These are phyloP conservation scores for Trogon melanurus DNA, from an alignment of 2,113 vertebrate genomes.

Conservation along the genomic window DNA sequence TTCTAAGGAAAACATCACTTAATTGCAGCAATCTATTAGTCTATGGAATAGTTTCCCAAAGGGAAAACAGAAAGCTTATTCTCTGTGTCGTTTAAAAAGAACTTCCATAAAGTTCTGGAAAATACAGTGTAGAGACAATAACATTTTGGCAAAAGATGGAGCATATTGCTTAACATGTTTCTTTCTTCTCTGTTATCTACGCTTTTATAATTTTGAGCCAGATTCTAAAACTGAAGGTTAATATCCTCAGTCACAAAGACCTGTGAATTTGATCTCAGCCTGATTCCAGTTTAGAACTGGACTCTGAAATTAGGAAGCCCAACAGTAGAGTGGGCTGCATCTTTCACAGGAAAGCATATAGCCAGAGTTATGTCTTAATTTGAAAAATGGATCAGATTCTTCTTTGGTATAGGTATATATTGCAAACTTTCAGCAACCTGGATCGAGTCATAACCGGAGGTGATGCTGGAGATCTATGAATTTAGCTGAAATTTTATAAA, in stretches of 20 bases:
- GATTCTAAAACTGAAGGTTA: not conserved
- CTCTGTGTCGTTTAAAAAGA: constrained; percentile 15
- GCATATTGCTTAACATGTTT: not conserved
- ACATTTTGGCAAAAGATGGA: not conserved
- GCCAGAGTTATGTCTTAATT: not conserved
- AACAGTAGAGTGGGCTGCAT: not conserved
- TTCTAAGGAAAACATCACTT: constrained; percentile 4
- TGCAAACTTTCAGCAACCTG: not conserved
- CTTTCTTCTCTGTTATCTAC: not conserved
- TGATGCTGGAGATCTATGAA: not conserved
- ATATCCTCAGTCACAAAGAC: not conserved
- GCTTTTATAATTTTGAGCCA: not conserved
- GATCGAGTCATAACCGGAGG: not conserved
- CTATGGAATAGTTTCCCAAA: not conserved
- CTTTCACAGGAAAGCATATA: not conserved
- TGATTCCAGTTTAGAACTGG: not conserved
- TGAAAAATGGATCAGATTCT: not conserved
- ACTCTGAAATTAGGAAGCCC: not conserved
- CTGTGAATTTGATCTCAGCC: not conserved
- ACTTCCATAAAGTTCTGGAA: not conserved
- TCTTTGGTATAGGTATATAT: not conserved
- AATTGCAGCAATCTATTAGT: not conserved
- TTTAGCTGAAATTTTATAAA: not conserved
- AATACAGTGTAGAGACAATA: constrained; percentile 1
- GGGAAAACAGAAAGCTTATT: constrained; percentile 10